These are phyloP conservation scores for Scrobipalpa atriplicella DNA, from an alignment of 2,888 invertebrate species.

Conservation along the genomic window DNA sequence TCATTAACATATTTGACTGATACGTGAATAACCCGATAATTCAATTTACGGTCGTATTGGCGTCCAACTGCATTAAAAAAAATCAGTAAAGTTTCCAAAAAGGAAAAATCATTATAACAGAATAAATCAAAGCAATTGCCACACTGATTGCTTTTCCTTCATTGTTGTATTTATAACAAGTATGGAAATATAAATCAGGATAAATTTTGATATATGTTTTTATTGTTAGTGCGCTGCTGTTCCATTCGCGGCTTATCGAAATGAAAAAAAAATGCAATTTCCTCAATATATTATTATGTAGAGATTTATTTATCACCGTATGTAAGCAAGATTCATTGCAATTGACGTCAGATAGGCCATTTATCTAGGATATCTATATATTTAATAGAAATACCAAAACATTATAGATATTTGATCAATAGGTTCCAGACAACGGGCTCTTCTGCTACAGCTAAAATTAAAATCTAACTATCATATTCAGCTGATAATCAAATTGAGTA, in stretches of 20 bases:
- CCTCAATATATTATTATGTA: slow-evolving; percentile 3
- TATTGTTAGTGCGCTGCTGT: not conserved
- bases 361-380: too few species aligned
- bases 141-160: slow-evolving; percentile 4
- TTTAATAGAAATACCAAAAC: too few species aligned
- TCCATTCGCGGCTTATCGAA: not conserved
- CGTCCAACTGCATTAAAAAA: too few species aligned
- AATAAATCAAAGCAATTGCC: slow-evolving; percentile 6
- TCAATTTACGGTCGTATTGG: too few species aligned
- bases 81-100: not conserved
- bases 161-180: not conserved
- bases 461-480: too few species aligned
- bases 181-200: slow-evolving; percentile 3
- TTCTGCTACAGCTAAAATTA: too few species aligned
- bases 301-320: not conserved
- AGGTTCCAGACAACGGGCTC: too few species aligned
- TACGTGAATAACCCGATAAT: too few species aligned
- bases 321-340: not conserved
- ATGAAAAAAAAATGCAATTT: slow-evolving; percentile 9
- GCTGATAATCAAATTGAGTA: too few species aligned
- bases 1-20: too few species aligned
- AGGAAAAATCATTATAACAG: not conserved
- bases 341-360: too few species aligned
- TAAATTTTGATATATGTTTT: slow-evolving; percentile 11
- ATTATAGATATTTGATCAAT: too few species aligned